phyloP scores from a whole-genome alignment of 2,888 invertebrate genomes.

The Anthoptus insignis region DNA sequence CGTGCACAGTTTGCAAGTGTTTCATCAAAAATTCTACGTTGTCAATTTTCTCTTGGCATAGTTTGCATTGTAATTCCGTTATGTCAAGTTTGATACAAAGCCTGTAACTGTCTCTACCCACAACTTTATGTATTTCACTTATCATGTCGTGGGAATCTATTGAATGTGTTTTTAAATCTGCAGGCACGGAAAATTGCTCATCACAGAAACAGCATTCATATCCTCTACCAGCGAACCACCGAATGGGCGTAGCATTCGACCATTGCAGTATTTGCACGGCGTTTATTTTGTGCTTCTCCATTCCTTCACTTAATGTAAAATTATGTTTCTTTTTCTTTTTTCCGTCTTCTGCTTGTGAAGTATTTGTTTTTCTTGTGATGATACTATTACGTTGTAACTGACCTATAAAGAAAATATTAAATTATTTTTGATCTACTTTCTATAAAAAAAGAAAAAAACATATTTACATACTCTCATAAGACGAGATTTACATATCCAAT shows the following conservation, averaged over 20 bases:
- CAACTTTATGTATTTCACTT: conserved; percentile 47
- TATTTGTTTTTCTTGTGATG: conserved; percentile 26
- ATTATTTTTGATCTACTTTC: too few relatives aligned
- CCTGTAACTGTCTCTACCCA: conserved; percentile 43
- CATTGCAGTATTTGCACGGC: conserved; percentile 49
- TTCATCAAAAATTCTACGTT: conserved; percentile 53
- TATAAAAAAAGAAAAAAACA: too few relatives aligned
- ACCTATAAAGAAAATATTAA: conserved; percentile 47
- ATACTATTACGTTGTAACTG: conserved; percentile 31
- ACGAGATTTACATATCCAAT: too few relatives aligned
- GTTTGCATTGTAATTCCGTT: conserved; percentile 58
- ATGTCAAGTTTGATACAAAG: conserved; percentile 62
- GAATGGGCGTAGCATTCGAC: conserved; percentile 62
- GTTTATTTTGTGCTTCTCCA: conserved; percentile 45
- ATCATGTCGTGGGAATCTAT: conserved; percentile 48
- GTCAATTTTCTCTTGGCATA: conserved; percentile 55
- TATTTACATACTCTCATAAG: too few relatives aligned
- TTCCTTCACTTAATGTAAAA: conserved; percentile 19
- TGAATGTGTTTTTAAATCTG: conserved; percentile 57
- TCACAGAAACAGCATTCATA: conserved; percentile 58
- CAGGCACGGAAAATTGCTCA: conserved; percentile 50
- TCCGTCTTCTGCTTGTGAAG: conserved; percentile 29
- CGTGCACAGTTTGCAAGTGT: conserved; percentile 57
- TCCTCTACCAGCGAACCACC: conserved; percentile 51
- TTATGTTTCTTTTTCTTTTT: conserved; percentile 31